Evolutionary conservation across 2,113 vertebrate species (phyloP).

Genomic region (Charadrius vociferus): DNA sequence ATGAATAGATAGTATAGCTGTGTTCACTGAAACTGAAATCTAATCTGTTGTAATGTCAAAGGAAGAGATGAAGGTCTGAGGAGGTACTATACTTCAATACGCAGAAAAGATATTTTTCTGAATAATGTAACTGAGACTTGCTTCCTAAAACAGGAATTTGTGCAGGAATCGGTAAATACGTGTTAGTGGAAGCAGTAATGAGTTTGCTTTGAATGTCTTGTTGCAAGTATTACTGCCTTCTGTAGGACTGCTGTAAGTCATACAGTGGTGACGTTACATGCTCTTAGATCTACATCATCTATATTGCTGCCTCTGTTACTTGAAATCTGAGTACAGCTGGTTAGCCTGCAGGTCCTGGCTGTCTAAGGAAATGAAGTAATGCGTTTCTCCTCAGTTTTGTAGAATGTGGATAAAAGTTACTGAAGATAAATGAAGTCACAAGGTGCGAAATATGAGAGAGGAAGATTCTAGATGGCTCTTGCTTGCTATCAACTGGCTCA

Average conservation of each 20-base stretch:
- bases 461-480: neutral
- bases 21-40: neutral
- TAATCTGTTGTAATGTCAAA: neutral
- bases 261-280: neutral
- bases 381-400: neutral
- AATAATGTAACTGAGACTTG: neutral
- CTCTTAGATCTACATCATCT: neutral
- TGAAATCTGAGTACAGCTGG: neutral
- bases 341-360: neutral
- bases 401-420: neutral
- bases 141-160: neutral
- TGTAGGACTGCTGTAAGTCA: neutral
- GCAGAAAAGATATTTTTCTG: neutral
- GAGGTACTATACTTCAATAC: neutral
- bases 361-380: neutral
- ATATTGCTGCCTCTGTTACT: neutral
- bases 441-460: neutral
- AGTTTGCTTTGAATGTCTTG: neutral
- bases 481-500: neutral
- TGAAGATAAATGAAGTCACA: neutral
- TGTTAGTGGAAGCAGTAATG: neutral
- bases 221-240: neutral
- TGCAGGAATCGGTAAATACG: neutral
- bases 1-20: neutral
- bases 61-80: neutral